Conservation (phyloP, 2,797 vertebrate species). For the Rhinogobio ventralis region DNA sequence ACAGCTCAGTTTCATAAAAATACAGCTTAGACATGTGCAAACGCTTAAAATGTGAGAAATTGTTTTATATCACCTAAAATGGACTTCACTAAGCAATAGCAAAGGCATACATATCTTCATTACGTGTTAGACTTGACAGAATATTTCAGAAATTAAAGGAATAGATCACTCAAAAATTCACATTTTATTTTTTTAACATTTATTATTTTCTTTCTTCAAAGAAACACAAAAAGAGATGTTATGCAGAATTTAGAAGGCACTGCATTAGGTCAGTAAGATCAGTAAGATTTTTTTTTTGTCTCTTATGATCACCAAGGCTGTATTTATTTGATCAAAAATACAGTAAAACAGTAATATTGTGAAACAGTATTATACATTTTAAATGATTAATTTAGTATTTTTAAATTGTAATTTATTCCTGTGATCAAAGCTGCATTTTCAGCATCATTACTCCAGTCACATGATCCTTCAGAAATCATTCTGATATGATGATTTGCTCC, state of each 20-base stretch:
- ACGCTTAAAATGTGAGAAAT: conserved; percentile 37
- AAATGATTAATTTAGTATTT: background rate
- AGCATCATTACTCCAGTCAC: background rate
- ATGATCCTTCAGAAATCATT: background rate
- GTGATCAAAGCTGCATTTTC: conserved; percentile 1
- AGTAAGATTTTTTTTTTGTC: background rate
- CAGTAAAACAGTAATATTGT: background rate
- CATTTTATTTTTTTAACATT: background rate
- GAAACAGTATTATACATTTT: background rate
- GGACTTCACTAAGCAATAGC: conserved; percentile 28
- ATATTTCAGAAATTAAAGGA: background rate
- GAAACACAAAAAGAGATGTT: background rate
- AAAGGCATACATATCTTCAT: conserved; percentile 33
- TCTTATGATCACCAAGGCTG: background rate
- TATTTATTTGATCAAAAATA: background rate
- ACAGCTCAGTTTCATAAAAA: conserved; percentile 38
- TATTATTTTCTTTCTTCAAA: background rate
- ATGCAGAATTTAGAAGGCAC: background rate
- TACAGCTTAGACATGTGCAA: conserved; percentile 52
- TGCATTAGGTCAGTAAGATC: background rate
- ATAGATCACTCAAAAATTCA: background rate
- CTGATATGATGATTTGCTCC: background rate
- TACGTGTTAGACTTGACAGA: conserved; percentile 35
- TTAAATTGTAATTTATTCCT: background rate
- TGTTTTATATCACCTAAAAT: conserved; percentile 38